Percentiles rank a stretch among this genome's conserved stretches.
These are phyloP conservation scores for Ischnus inquisitorius DNA, from an alignment of 2,888 invertebrate species.

Conservation along the genomic window DNA sequence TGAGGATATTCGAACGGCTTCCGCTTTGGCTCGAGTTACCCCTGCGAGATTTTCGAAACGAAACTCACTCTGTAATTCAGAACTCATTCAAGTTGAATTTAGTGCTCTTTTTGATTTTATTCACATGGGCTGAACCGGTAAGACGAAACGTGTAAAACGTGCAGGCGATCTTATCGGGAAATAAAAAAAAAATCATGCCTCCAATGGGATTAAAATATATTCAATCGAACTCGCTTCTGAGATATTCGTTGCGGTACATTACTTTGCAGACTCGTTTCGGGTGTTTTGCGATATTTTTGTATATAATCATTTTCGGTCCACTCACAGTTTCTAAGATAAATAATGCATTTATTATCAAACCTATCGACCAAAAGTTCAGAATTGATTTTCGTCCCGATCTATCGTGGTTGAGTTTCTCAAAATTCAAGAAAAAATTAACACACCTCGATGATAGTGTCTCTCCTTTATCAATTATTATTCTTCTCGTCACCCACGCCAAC, in stretches of 20 bases:
- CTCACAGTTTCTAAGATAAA: neutral
- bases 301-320: too few species aligned
- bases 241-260: too few species aligned
- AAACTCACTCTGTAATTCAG: slow-evolving; percentile 2
- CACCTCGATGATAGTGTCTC: neutral
- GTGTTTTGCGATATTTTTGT: too few species aligned
- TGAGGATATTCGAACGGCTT: slow-evolving; percentile 42
- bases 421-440: neutral
- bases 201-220: too few species aligned
- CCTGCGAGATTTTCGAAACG: slow-evolving; percentile 19
- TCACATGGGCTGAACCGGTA: too few species aligned
- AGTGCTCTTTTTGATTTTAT: neutral
- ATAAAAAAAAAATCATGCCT: too few species aligned
- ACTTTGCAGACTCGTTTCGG: too few species aligned
- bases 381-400: neutral
- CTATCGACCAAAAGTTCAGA: neutral
- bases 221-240: too few species aligned
- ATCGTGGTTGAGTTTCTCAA: neutral
- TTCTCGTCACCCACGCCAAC: neutral
- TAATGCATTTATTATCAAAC: neutral
- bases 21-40: slow-evolving; percentile 51
- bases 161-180: too few species aligned
- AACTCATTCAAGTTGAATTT: neutral
- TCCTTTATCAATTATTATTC: neutral
- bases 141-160: too few species aligned